phyloP scores from a whole-genome alignment of 2,797 vertebrate species.

The Rhabdophis nuchalis region DNA sequence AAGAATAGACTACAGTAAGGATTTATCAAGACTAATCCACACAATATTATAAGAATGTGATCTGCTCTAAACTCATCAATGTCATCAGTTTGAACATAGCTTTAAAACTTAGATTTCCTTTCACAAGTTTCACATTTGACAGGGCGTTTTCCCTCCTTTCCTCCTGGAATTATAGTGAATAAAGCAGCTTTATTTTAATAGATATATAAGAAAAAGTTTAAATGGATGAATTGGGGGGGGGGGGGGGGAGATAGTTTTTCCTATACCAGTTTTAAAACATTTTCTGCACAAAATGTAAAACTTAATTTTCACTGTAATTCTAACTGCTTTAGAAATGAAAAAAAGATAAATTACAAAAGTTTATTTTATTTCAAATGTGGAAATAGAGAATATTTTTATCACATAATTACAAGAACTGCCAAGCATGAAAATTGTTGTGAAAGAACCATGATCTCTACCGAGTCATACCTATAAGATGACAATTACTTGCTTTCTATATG shows the following conservation, averaged over 20 bases:
- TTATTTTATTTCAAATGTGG: conserved; percentile 16
- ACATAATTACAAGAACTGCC: conserved; percentile 19
- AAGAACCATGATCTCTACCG: conserved; percentile 23
- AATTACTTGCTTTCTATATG: conserved; percentile 20
- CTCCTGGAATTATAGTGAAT: conserved; percentile 52
- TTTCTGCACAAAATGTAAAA: conserved; percentile 29
- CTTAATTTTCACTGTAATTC: conserved; percentile 50
- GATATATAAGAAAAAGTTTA: conserved; percentile 18
- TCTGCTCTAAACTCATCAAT: conserved; percentile 60
- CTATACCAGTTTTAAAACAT: conserved; percentile 6
- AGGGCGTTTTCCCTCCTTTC: conserved; percentile 41
- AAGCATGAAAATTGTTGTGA: background rate
- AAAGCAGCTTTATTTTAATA: conserved; percentile 61
- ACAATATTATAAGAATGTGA: conserved; percentile 59
- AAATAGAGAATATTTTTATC: conserved; percentile 21
- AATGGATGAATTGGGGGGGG: conserved; percentile 36
- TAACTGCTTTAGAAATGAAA: conserved; percentile 30
- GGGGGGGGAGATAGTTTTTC: conserved; percentile 30
- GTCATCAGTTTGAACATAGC: conserved; percentile 56
- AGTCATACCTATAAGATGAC: conserved; percentile 18
- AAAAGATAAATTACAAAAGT: conserved; percentile 20
- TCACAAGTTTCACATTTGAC: conserved; percentile 56
- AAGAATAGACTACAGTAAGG: conserved; percentile 44
- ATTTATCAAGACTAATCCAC: conserved; percentile 56
- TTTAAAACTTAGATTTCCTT: conserved; percentile 65